Conservation (phyloP, 2,113 vertebrate genomes). For the Oxyruncus cristatus region DNA sequence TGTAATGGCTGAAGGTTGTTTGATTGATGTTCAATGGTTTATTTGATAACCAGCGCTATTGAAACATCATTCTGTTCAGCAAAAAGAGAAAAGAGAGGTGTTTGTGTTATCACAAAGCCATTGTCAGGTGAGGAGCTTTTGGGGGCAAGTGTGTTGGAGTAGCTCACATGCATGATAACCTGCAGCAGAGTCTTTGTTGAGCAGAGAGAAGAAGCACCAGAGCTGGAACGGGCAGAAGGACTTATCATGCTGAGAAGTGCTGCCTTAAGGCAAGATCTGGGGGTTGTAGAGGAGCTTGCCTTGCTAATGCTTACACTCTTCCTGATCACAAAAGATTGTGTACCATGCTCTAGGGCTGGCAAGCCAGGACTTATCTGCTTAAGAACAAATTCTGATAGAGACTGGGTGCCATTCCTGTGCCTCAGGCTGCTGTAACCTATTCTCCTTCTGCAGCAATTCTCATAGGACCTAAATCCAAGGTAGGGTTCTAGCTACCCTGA, state of each 20-base stretch:
- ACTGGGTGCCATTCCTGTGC: not conserved
- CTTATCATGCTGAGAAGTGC: not conserved
- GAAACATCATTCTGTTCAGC: not conserved
- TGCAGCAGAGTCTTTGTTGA: not conserved
- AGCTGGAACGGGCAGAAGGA: not conserved
- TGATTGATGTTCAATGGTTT: not conserved
- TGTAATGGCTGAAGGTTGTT: not conserved
- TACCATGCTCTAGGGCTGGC: constrained; percentile 11
- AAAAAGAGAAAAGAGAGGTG: not conserved
- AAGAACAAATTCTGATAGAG: constrained; percentile 7
- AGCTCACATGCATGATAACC: not conserved
- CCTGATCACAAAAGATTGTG: not conserved
- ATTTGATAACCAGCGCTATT: not conserved
- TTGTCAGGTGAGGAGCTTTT: not conserved
- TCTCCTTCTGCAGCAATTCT: not conserved
- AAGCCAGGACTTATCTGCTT: constrained; percentile 32
- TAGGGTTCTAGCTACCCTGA: not conserved
- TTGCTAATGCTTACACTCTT: not conserved
- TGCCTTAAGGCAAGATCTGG: not conserved
- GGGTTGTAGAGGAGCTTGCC: not conserved
- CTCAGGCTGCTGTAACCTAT: not conserved
- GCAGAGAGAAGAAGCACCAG: not conserved
- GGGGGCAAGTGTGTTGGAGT: not conserved
- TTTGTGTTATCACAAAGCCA: not conserved
- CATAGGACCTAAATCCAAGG: not conserved